These are phyloP conservation scores for Mycteria americana DNA, from an alignment of 2,797 vertebrate species.

Conservation along the genomic window DNA sequence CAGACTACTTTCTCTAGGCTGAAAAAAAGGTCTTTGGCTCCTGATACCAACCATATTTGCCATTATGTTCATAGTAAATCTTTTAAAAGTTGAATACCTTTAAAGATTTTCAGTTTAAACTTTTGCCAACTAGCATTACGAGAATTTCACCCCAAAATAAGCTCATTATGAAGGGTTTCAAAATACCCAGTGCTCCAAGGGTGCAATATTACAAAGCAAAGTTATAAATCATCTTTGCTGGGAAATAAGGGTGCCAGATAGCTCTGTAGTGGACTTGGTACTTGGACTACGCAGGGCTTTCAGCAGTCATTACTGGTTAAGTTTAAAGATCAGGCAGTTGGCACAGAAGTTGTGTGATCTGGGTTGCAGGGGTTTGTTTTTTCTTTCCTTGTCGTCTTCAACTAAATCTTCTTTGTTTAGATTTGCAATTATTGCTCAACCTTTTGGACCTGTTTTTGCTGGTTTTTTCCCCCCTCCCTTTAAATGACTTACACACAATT, in stretches of 20 bases:
- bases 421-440: not conserved
- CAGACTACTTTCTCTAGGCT: slow-evolving; percentile 30
- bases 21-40: slow-evolving; percentile 12
- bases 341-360: not conserved
- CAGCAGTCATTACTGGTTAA: not conserved
- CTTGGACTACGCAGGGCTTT: not conserved
- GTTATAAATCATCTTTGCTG: slow-evolving; percentile 11
- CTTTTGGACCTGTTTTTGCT: not conserved
- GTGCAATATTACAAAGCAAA: not conserved
- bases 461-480: not conserved
- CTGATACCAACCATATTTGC: slow-evolving; percentile 16
- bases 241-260: not conserved
- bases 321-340: not conserved
- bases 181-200: not conserved
- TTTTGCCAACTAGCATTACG: not conserved
- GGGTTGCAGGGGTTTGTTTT: not conserved
- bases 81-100: slow-evolving; percentile 6
- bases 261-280: not conserved
- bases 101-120: slow-evolving; percentile 15
- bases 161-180: not conserved
- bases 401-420: not conserved
- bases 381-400: not conserved
- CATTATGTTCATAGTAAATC: slow-evolving; percentile 59
- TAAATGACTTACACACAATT: not conserved
- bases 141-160: not conserved